Evolutionary conservation across 1,140 invertebrate species (phyloP), one percentile per base, ranked within the genome.

Genomic region (Danaus plexippus): DNA sequence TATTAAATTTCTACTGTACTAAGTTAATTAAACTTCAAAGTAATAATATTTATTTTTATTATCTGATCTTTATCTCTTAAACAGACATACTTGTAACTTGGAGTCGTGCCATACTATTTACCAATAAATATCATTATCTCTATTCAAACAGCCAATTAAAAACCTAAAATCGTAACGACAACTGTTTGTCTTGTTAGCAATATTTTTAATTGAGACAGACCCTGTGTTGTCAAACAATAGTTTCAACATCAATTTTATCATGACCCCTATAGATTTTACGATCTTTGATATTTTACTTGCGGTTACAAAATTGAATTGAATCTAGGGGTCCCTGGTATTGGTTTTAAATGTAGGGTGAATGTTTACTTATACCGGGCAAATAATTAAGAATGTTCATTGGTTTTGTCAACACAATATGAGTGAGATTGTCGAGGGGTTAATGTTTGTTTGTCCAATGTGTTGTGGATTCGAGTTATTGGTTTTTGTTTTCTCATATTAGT

Each of bases 331-430:
- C 54, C 46, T 57, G 47, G 63, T 51, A 65, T 47, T 52, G 61
- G 64, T 64, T 67, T 13, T 2, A 53, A 57, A 44, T 61, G 45
- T 66, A 61, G 73, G 79, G 80, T 78, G 75, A 73, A 72, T 85
- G 80, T 85, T 82, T 80, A 80, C 80, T 53, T 70, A 73, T 78
- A 75, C 77, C 60, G 69, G 72, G 77, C 79, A 85, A 85, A 85
- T 85, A 85, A 85, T 85, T 83, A 85, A 83, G 79, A 83, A 78
- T 79, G 77, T 82, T 82, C 78, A 82, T 79, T 83, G 82, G 75
- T 85, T 83, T 79, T 80, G 82, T 82, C 75, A 83, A 85, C 80
- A 85, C 75, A 78, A 67, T 73, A 66, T 59, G 63, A 56, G 63
- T 63, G 64, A 64, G 72, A 69, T 77, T 67, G 73, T 59, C 58